Base-by-base conservation (phyloP, 2,113 vertebrate genomes). In the Pogona vitticeps region DNA sequence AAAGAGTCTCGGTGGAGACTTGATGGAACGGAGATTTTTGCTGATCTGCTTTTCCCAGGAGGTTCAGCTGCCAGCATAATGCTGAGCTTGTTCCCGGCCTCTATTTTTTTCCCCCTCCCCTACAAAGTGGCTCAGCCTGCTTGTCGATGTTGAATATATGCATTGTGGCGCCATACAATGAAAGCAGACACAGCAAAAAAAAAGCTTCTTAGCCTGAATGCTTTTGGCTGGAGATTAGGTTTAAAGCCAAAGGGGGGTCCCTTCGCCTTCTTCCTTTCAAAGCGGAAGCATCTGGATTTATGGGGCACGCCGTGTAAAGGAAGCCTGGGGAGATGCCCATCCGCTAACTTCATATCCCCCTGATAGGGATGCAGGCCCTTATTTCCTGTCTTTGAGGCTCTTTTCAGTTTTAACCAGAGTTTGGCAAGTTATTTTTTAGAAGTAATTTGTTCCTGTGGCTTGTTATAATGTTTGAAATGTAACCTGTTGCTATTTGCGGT, bases 161-260 rank as follows among this genome's bases (percentile, higher is more conserved):
- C 5, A 82, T 82, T 82, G 80, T 82, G 17, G 9, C 33, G 15
- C 38, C n/a, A 14, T 52, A 40, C 80, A 81, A 67, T n/a, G 65
- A 87, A 88, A 90, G 90, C 90, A 38, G 52, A 85, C 36, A 91
- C 83, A 85, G 90, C 46, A 5, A 86, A 88, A 5, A 86, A 88
- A 83, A 95, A 93, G 91, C 91, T 93, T 91, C 90, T 93, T 93
- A 93, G 65, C 86, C 1, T 21, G 63, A 76, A 75, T 20, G 86
- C 90, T 68, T 87, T 36, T 6, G 91, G 87, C 87, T 88, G 42
- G 40, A 92, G 94, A 93, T 94, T 94, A 93, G 84, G 28, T 14
- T 42, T 42, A 63, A 63, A 46, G 72, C 18, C 17, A 84, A 59
- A 3, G 17, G n/a, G 21, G 2, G 38, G 31, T n/a, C 46, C 59